Base-by-base conservation (phyloP, 1,140 invertebrate species). In the Drosophila quadrilineata region DNA sequence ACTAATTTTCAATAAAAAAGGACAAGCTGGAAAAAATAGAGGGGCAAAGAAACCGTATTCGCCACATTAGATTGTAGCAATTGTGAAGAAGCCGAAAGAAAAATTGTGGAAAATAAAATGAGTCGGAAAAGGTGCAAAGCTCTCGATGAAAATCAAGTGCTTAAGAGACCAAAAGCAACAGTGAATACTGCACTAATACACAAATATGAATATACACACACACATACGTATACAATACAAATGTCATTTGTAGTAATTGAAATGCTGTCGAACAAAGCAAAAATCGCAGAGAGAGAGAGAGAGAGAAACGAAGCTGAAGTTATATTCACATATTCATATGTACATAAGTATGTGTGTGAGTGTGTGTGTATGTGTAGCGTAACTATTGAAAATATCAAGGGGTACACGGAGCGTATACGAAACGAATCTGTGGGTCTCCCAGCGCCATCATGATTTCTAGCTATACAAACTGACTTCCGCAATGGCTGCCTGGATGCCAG, bases 191-290 rank as follows among this genome's bases (percentile, higher is more conserved):
- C 14, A 53, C 19, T 28, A n/a, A 21, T 36, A 57, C 29, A 57
- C 45, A 26, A 29, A 36, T 26, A 36, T 12, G 8, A 52, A 24
- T 14, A 36, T 21, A 54, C 10, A 35, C 40, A 36, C 41, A 45
- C 31, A 12, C 66, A 50, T 9, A 16, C 24, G 28, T 33, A 45
- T 19, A 72, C 60, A 72, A 70, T 41, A 64, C 41, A 63, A 71
- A 84, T 73, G 70, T 84, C 77, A 82, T 82, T 84, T 84, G 77
- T 77, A 82, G 77, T 77, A 82, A 82, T 82, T 82, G 77, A 82
- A 82, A 82, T 68, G 65, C 64, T 63, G 46, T 70, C 73, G 70
- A 82, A 84, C 73, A 82, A 84, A 74, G 68, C 66, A 68, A 54
- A 72, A 82, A 71, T 67, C 56, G 52, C 74, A 45, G 48, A 56